Evolutionary conservation across 2,113 vertebrate species (phyloP), one percentile per base, ranked within the genome.

Genomic region (Pithys albifrons): DNA sequence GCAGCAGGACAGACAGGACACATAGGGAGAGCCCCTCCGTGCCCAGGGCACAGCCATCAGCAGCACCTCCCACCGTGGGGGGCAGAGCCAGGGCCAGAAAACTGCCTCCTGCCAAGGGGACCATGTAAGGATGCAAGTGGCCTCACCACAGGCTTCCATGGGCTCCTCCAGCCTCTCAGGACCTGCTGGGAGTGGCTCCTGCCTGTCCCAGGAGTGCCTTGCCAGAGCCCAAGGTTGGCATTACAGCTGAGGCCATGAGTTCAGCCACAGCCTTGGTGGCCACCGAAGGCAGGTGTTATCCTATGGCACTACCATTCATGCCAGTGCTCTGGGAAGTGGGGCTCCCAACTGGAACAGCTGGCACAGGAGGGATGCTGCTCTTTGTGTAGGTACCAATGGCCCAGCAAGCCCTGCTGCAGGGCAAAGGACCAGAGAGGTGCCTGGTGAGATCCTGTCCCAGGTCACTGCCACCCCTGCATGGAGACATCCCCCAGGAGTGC

Each of bases 91-190:
- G 18, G 19, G 39, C 31, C 70, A 74, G 23, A 0, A 4, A 81
- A 33, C 58, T 10, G 6, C 41, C 73, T 43, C 49, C 64, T 24
- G 31, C 57, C 19, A 46, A 41, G 18, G 5, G n/a, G 19, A 52
- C 23, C 1, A 2, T 1, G 12, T 0, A 2, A 61, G 75, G 54
- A 3, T 31, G 8, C 4, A 7, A 65, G 37, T 1, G 9, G n/a
- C 64, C 49, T 45, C 15, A 2, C 24, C 29, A 27, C 2, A 0
- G 55, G 19, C 31, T 81, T 37, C n/a, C 4, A 2, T 2, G 1
- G 1, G 75, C 37, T 71, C 22, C 54, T 77, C 58, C 1, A 43
- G 39, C 7, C 43, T 55, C 23, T 5, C 15, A 55, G 24, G 25
- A 74, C 33, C 39, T 6, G 25, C 22, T 4, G 43, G 59, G 58